Conservation (phyloP, 2,888 invertebrate species). For the Lymantria monacha region DNA sequence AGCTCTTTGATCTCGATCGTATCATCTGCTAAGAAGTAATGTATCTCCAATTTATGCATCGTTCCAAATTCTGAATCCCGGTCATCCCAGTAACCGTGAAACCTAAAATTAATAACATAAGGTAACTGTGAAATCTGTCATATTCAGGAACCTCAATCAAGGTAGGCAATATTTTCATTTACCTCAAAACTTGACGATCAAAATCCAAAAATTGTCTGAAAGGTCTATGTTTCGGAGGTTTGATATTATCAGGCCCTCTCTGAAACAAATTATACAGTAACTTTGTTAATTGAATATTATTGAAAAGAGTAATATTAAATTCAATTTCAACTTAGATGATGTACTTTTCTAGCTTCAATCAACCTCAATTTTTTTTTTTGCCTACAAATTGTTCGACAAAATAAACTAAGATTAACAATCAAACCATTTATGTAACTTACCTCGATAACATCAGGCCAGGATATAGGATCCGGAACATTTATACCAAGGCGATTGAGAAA, state of each 20-base stretch:
- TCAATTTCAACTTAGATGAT: too few species aligned
- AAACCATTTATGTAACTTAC: slow-evolving; percentile 34
- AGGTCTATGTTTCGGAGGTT: slow-evolving; percentile 80
- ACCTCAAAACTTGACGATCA: slow-evolving; percentile 86
- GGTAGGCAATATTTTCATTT: not conserved
- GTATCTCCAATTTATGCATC: slow-evolving; percentile 89
- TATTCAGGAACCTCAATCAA: too few species aligned
- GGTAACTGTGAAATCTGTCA: too few species aligned
- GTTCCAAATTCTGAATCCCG: slow-evolving; percentile 88
- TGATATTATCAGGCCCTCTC: slow-evolving; percentile 46
- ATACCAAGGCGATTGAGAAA: slow-evolving; percentile 94
- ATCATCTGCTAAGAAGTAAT: slow-evolving; percentile 93
- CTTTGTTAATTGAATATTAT: not conserved
- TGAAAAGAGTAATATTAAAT: too few species aligned
- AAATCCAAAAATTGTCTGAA: slow-evolving; percentile 92
- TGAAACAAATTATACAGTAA: slow-evolving; percentile 37
- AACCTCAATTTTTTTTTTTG: too few species aligned
- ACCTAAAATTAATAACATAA: slow-evolving; percentile 66
- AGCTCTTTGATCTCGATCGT: slow-evolving; percentile 94
- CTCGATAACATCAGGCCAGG: slow-evolving; percentile 67
- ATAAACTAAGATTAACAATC: too few species aligned
- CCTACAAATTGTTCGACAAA: too few species aligned
- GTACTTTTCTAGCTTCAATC: too few species aligned
- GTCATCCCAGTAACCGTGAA: slow-evolving; percentile 96
- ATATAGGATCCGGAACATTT: slow-evolving; percentile 86